Conservation (phyloP, 2,113 vertebrate species). For the Sylvietta virens region DNA sequence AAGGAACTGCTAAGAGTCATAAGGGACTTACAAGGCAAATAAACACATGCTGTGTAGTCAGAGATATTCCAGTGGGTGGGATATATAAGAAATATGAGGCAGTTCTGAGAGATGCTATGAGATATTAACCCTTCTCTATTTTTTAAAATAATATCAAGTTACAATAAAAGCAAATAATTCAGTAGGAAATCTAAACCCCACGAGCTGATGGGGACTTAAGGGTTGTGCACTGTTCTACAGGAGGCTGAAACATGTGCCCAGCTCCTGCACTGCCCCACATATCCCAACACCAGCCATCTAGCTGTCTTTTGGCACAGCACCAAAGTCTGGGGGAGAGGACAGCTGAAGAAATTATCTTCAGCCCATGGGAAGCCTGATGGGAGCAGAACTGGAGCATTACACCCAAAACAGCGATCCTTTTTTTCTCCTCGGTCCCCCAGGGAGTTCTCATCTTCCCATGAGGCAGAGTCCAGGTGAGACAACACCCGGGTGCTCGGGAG, state of each 20-base stretch:
- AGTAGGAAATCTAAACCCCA: background rate
- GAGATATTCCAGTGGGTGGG: background rate
- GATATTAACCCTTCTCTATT: background rate
- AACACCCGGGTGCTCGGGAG: accelerated
- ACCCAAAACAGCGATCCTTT: background rate
- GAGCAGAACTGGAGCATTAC: background rate
- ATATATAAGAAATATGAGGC: background rate
- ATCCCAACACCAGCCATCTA: background rate
- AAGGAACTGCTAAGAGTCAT: background rate
- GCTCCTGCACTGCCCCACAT: background rate
- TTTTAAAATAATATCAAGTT: background rate
- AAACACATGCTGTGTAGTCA: background rate
- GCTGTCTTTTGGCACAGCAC: background rate
- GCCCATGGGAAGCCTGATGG: background rate
- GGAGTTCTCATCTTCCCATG: background rate
- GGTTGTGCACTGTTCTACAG: accelerated
- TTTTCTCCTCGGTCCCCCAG: background rate
- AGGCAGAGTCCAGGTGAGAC: background rate
- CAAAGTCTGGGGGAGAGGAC: background rate
- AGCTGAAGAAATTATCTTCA: background rate
- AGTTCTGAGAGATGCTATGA: background rate
- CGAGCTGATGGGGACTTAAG: background rate
- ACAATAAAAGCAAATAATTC: background rate
- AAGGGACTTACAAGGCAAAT: background rate
- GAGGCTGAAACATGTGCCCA: background rate